Conservation (phyloP, 2,113 vertebrate species). For the Barnardius zonarius region DNA sequence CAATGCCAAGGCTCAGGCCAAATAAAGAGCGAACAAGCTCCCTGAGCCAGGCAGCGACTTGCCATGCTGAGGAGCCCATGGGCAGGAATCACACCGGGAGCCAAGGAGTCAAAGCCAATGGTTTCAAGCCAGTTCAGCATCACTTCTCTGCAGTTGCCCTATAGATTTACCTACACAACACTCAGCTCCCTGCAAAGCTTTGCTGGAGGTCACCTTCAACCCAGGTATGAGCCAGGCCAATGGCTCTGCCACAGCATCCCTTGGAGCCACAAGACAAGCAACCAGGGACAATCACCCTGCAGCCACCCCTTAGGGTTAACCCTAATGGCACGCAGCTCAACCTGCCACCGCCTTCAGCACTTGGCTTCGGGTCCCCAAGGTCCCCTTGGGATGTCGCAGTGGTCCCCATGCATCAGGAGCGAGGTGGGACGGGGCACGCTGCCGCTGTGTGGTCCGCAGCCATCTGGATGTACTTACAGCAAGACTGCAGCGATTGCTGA, state of each 20-base stretch:
- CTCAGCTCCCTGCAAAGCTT: not conserved
- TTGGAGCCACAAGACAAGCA: not conserved
- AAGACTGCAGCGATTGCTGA: constrained; percentile 76
- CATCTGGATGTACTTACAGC: constrained; percentile 84
- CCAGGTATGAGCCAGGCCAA: fast-evolving
- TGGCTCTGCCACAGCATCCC: not conserved
- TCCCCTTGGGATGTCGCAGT: not conserved
- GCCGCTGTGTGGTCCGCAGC: constrained; percentile 78
- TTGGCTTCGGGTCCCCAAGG: not conserved
- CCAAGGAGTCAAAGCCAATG: fast-evolving
- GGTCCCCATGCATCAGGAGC: not conserved
- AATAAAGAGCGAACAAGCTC: fast-evolving
- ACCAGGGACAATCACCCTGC: not conserved
- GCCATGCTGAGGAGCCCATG: fast-evolving
- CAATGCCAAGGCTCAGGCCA: fast-evolving
- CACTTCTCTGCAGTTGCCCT: not conserved
- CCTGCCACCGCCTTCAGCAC: fast-evolving
- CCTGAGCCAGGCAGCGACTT: fast-evolving
- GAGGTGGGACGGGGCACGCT: fast-evolving
- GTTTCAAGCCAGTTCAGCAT: not conserved
- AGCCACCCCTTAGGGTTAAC: not conserved
- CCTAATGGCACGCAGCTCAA: not conserved
- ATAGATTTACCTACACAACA: fast-evolving
- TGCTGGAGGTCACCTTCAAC: not conserved
- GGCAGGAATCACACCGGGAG: fast-evolving